Evolutionary conservation across 2,113 vertebrate species (phyloP), one percentile per base, ranked within the genome.

Genomic region (Pandion haliaetus): DNA sequence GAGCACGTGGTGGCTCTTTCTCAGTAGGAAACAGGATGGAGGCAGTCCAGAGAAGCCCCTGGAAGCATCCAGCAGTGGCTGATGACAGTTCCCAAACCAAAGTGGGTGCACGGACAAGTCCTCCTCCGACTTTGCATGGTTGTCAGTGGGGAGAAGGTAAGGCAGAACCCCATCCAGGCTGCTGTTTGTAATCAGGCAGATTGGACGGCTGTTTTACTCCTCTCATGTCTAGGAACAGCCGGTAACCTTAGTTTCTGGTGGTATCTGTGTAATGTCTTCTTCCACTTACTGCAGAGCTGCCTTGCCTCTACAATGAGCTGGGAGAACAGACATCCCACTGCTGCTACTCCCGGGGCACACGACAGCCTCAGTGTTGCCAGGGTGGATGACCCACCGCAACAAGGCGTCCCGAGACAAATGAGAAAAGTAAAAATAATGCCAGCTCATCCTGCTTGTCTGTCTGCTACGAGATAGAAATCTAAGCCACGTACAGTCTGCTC

Each of bases 221-320:
- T 81, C 34, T 65, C 14, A 7, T 17, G 20, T 14, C 54, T 26
- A 14, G 34, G 55, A 92, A 14, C 20, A 81, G 40, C 23, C 2
- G 6, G 6, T 23, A 59, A n/a, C 24, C 26, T 44, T 78, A 0
- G 0, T 29, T 93, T 12, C 40, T 40, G 23, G 26, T 34, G 17
- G 4, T 66, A 31, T 12, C 54, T 5, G 2, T 8, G 21, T 17
- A 44, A 5, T 17, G 26, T 31, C 18, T 36, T n/a, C 40, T 69
- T 10, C 10, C 19, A 13, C 17, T 42, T 42, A 3, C 19, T 28
- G 63, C 31, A 34, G 29, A 50, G 29, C 44, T 65, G 69, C 17
- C 45, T 44, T 34, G 4, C 17, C n/a, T 38, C n/a, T 80, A 11
- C 15, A 32, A 12, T 0, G 1, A 20, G 9, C 26, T 32, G 38